phyloP scores from a whole-genome alignment of 1,140 invertebrate species.

The Pseudomyrmex flavicornis region DNA sequence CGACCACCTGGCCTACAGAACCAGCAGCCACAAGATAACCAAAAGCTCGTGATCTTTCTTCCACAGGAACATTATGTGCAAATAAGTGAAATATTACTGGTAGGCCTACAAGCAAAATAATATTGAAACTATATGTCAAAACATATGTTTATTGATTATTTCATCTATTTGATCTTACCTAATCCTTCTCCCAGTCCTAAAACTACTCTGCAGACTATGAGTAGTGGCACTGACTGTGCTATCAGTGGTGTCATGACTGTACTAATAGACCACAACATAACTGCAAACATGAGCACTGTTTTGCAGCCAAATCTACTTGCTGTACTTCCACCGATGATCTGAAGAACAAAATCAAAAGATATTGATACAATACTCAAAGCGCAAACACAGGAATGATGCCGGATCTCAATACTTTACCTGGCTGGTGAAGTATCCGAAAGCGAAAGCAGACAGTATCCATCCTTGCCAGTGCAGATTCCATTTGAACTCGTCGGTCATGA shows the following conservation, averaged over 20 bases:
- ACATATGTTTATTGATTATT: neutral
- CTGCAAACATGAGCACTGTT: slow-evolving; percentile 89
- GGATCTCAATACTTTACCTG: slow-evolving; percentile 85
- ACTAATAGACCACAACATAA: slow-evolving; percentile 91
- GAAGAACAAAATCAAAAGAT: slow-evolving; percentile 48
- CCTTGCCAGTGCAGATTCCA: slow-evolving; percentile 92
- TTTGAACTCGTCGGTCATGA: slow-evolving; percentile 90
- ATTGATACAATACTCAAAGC: neutral
- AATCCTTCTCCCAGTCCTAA: slow-evolving; percentile 92
- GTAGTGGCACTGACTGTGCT: slow-evolving; percentile 87
- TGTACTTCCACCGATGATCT: slow-evolving; percentile 90
- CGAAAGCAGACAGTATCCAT: slow-evolving; percentile 92
- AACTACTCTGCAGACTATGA: slow-evolving; percentile 89
- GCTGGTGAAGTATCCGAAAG: slow-evolving; percentile 92
- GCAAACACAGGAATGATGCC: neutral
- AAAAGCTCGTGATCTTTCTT: slow-evolving; percentile 91
- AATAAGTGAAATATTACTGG: slow-evolving; percentile 94
- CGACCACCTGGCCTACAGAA: slow-evolving; percentile 91
- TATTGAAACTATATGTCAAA: slow-evolving; percentile 1
- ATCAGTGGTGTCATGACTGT: slow-evolving; percentile 90
- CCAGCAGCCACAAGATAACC: slow-evolving; percentile 91
- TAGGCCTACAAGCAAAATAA: slow-evolving; percentile 86
- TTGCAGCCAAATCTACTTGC: slow-evolving; percentile 91
- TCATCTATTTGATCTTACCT: slow-evolving; percentile 84
- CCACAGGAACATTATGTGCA: slow-evolving; percentile 90